Evolutionary conservation across 1,140 invertebrate genomes (phyloP).

Genomic region (Diachasmimorpha longicaudata): DNA sequence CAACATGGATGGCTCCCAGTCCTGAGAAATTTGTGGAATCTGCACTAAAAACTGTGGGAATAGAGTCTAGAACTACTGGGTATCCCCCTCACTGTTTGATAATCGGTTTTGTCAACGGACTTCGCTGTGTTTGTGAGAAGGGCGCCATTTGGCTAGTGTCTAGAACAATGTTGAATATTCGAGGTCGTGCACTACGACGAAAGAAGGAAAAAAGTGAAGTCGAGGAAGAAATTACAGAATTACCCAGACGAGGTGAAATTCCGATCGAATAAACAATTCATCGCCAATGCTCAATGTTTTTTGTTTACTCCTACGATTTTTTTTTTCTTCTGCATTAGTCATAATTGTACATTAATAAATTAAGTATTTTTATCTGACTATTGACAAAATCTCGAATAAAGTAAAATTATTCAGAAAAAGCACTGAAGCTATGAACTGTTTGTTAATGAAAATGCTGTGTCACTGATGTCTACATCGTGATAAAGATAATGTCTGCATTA

Average conservation of each 20-base stretch:
- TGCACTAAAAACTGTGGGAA: constrained; percentile 79
- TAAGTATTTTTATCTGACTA: background rate
- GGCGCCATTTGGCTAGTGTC: constrained; percentile 67
- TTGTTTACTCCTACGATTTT: background rate
- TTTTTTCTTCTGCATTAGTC: constrained; percentile 17
- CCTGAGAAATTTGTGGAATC: constrained; percentile 79
- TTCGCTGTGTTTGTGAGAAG: constrained; percentile 62
- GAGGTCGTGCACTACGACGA: constrained; percentile 58
- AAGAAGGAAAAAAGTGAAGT: constrained; percentile 30
- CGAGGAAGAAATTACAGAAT: constrained; percentile 26
- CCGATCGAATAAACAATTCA: constrained; percentile 22
- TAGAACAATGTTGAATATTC: constrained; percentile 69
- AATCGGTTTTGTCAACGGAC: constrained; percentile 62
- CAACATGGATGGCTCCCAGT: constrained; percentile 81
- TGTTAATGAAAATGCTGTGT: no score
- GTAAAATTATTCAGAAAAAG: background rate
- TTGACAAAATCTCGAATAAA: background rate
- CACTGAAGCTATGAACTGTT: background rate
- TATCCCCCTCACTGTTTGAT: constrained; percentile 79
- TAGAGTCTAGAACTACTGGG: constrained; percentile 76
- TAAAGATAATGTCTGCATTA: background rate
- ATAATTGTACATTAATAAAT: constrained; percentile 20
- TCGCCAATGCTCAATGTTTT: background rate
- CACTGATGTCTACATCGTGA: no score
- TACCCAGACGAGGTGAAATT: constrained; percentile 31